Evolutionary conservation across 92 coral and sea anemone species (phyloP).

Genomic region (Virgularia gustaviana): DNA sequence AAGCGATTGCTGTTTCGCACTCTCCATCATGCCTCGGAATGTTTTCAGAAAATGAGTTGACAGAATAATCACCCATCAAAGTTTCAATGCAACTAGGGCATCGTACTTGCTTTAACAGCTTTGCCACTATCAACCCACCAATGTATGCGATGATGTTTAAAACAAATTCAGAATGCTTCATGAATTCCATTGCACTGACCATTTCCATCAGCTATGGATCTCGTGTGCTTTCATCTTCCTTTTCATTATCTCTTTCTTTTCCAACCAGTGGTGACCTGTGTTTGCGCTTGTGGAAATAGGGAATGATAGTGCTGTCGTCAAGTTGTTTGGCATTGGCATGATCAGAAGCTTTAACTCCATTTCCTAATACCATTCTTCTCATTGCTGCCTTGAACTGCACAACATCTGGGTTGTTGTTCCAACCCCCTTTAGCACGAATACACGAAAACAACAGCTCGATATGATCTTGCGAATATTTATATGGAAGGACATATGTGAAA

Average conservation of each 20-base stretch:
- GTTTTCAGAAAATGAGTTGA: background rate
- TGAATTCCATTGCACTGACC: background rate
- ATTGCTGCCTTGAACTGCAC: constrained; percentile 18
- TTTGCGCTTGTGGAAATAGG: constrained; percentile 11
- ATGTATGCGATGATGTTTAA: constrained; percentile 10
- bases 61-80: background rate
- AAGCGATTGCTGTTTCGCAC: background rate
- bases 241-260: background rate
- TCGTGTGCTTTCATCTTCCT: background rate
- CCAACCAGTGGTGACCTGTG: constrained; percentile 3
- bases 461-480: constrained; percentile 24
- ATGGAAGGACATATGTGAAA: constrained; percentile 11
- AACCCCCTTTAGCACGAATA: constrained; percentile 24
- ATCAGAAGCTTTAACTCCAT: constrained; percentile 25
- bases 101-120: constrained; percentile 4
- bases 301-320: constrained; percentile 8
- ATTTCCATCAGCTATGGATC: background rate
- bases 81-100: constrained; percentile 10
- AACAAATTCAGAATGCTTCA: background rate
- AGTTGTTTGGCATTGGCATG: background rate
- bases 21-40: background rate
- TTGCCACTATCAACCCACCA: constrained; percentile 12
- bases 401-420: constrained; percentile 24
- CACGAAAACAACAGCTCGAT: constrained; percentile 24
- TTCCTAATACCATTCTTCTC: constrained; percentile 21